Conservation (phyloP, 2,113 vertebrate genomes). For the Festucalex cinctus region DNA sequence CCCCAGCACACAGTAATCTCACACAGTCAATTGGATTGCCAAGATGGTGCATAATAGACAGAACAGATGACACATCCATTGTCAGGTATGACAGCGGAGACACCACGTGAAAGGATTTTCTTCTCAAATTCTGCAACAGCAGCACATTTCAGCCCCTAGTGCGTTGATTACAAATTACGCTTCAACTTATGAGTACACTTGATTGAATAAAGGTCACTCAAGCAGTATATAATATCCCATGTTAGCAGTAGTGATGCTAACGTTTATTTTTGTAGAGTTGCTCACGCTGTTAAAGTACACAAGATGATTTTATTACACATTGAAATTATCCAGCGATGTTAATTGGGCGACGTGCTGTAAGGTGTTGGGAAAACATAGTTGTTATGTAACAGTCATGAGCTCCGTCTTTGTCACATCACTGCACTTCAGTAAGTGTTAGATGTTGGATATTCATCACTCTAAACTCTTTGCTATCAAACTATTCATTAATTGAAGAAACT, state of each 20-base stretch:
- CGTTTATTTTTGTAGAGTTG: neutral
- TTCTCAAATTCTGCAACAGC: constrained; percentile 5
- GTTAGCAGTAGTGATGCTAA: neutral
- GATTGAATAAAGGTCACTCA: neutral
- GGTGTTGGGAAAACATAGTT: neutral
- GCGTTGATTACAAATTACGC: constrained; percentile 19
- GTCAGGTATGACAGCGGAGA: neutral
- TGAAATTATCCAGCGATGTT: neutral
- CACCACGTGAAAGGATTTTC: neutral
- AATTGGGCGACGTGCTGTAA: neutral
- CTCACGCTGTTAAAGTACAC: neutral
- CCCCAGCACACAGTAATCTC: constrained; percentile 11
- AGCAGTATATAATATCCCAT: neutral
- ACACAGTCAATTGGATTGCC: constrained; percentile 10
- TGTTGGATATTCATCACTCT: neutral
- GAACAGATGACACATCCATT: neutral
- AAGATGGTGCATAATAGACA: constrained; percentile 1
- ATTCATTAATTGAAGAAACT: neutral
- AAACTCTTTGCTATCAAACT: neutral
- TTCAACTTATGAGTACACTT: neutral
- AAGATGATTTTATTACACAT: neutral
- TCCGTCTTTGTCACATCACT: neutral
- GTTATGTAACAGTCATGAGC: neutral
- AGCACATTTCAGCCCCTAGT: constrained; percentile 17
- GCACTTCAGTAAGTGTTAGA: neutral